phyloP scores from a whole-genome alignment of 2,888 invertebrate genomes.

The Doris montereyensis region DNA sequence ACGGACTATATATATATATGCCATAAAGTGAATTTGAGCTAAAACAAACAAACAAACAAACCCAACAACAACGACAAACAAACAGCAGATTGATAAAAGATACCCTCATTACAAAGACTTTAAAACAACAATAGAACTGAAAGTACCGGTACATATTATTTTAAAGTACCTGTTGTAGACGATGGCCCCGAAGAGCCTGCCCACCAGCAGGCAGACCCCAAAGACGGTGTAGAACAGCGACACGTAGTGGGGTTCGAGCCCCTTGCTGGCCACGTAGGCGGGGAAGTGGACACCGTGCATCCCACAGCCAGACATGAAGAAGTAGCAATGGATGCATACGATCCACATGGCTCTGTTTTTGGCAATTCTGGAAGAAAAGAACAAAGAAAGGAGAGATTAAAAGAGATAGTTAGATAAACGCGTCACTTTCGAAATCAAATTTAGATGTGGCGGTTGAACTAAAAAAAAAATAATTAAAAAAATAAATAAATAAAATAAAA shows the following conservation, averaged over 20 bases:
- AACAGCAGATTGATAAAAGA: background rate
- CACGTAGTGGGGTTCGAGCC: conserved; percentile 21
- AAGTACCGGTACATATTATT: background rate
- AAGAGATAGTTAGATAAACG: no score
- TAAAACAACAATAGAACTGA: background rate
- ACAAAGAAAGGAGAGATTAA: no score
- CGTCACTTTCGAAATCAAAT: no score
- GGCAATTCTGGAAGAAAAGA: conserved; percentile 17
- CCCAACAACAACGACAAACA: background rate
- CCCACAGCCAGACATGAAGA: conserved; percentile 35
- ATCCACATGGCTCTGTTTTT: conserved; percentile 36
- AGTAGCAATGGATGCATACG: conserved; percentile 37
- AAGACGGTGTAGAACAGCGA: conserved; percentile 38
- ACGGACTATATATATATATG: background rate
- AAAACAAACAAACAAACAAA: no score
- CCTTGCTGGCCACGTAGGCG: conserved; percentile 39
- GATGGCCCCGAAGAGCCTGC: conserved; percentile 34
- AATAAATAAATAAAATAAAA: no score
- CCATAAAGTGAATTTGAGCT: background rate
- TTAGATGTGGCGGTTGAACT: no score
- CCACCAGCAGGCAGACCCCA: conserved; percentile 32
- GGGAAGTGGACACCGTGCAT: conserved; percentile 41
- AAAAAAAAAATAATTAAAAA: no score
- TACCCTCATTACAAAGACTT: background rate
- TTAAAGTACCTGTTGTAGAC: conserved; percentile 35